Base-by-base conservation (phyloP, 2,797 vertebrate genomes). In the Emydoidea blandingii region DNA sequence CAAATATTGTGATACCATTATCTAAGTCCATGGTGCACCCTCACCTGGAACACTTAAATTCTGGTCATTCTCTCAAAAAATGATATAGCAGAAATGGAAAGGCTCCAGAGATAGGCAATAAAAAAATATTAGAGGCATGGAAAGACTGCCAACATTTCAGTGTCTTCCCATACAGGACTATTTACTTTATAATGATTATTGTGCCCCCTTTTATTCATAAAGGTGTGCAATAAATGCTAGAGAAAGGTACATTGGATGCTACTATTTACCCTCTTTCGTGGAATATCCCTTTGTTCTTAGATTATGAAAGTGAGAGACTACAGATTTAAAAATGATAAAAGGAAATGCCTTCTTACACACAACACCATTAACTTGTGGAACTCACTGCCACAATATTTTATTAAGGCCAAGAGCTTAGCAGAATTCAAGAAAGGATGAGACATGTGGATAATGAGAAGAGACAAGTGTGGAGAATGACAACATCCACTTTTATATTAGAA, bases 231-330 rank as follows among this genome's bases (percentile, higher is more conserved):
- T 96, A 96, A 97, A 96, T 93, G 87, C 95, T 12, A 78, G 47
- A 91, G 94, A 91, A 96, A 94, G 95, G 76, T 83, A 95, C 86
- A 95, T 65, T 92, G 81, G 93, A 0, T 89, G 91, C 88, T 93
- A 82, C 83, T 94, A 89, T 95, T 97, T 97, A 96, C 95, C 86
- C 96, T 94, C 85, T 96, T 96, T 96, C 86, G 92, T 34, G 59
- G 29, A 62, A 62, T 62, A 31, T 34, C 59, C 29, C 59, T 62
- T 62, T 62, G 31, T 62, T 16, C 59, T 31, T 62, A 62, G 59
- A 62, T 62, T 62, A 62, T 97, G 80, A 53, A 81, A 82, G 10
- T 72, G 65, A 72, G 65, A 72, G n/a, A 23, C 34, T 34, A 65
- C 12, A 78, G 25, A 78, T 78, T 78, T 49, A 94, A 97, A 96